phyloP scores from a whole-genome alignment of 2,888 invertebrate species.

The Margaritifera margaritifera region DNA sequence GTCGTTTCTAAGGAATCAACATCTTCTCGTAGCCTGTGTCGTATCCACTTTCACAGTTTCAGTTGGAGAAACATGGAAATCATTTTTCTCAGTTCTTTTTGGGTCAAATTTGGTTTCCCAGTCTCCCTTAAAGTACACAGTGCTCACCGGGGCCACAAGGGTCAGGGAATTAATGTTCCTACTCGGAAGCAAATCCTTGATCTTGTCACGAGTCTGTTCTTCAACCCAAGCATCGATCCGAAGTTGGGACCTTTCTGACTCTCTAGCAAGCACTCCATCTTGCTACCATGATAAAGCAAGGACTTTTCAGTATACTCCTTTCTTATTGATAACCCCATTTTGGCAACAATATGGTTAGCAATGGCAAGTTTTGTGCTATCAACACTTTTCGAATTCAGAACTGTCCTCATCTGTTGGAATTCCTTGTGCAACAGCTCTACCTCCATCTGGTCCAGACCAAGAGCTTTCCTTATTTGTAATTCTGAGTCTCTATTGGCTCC shows the following conservation, averaged over 20 bases:
- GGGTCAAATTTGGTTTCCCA: constrained; percentile 76
- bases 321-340: no score
- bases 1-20: constrained; percentile 73
- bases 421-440: constrained; percentile 17
- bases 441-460: constrained; percentile 16
- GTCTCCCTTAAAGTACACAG: constrained; percentile 75
- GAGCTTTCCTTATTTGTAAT: constrained; percentile 21
- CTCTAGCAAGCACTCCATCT: no score
- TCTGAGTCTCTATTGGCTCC: constrained; percentile 36
- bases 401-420: constrained; percentile 25
- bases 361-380: constrained; percentile 16
- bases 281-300: no score
- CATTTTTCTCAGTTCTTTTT: constrained; percentile 71
- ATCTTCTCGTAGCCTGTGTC: constrained; percentile 80
- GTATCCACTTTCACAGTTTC: constrained; percentile 77
- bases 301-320: no score
- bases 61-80: constrained; percentile 76
- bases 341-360: no score
- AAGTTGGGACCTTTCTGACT: no score
- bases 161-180: constrained; percentile 53
- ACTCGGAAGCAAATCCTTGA: no score
- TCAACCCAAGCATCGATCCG: no score
- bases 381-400: constrained; percentile 14
- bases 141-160: constrained; percentile 73
- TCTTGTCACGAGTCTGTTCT: no score